phyloP scores from a whole-genome alignment of 2,888 invertebrate genomes.

The Polymixis lichenea region DNA sequence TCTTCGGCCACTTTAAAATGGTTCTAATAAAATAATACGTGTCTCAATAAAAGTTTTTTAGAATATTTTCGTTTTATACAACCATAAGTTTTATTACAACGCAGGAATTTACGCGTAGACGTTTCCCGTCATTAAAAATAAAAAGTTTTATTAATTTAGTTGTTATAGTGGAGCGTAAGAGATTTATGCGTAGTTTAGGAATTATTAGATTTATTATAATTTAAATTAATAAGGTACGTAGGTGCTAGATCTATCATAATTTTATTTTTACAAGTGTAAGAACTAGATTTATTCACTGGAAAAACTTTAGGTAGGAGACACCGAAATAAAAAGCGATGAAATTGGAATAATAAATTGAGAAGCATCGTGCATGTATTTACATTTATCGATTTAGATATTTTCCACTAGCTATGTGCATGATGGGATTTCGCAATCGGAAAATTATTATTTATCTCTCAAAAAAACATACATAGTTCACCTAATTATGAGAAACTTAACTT shows the following conservation, averaged over 20 bases:
- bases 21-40: not conserved
- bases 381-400: not conserved
- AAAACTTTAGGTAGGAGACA: not conserved
- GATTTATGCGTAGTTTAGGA: conserved; percentile 19
- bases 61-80: conserved; percentile 24
- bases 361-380: not conserved
- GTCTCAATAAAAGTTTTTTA: conserved; percentile 10
- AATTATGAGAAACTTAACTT: too few species aligned
- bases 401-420: not conserved
- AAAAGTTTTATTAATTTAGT: conserved; percentile 19
- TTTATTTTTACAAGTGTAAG: too few species aligned
- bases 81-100: conserved; percentile 28
- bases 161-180: not conserved
- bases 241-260: too few species aligned
- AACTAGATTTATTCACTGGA: not conserved
- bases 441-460: too few species aligned
- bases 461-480: too few species aligned
- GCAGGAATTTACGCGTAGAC: not conserved
- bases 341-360: not conserved
- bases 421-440: too few species aligned
- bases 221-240: not conserved
- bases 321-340: not conserved
- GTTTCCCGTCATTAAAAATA: conserved; percentile 25
- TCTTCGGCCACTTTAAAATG: not conserved
- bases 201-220: not conserved